Conservation (phyloP, 2,888 invertebrate species). For the Drosophila yooni region DNA sequence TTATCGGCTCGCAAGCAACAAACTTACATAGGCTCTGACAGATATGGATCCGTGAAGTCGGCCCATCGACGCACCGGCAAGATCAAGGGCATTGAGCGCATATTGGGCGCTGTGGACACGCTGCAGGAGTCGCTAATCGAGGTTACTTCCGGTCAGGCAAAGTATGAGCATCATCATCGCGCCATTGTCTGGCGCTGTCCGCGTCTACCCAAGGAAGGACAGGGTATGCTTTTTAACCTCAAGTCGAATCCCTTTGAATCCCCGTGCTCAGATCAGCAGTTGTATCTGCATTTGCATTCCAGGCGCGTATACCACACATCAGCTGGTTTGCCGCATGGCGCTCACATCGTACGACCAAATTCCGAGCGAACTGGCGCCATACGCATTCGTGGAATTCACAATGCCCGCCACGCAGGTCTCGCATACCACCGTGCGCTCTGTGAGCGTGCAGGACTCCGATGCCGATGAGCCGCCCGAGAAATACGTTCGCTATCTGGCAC, state of each 20-base stretch:
- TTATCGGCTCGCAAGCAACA: too few relatives aligned
- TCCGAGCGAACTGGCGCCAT: constrained; percentile 95
- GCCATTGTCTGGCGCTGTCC: constrained; percentile 99
- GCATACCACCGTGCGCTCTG: constrained; percentile 97
- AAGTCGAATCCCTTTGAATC: not conserved
- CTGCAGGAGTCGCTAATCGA: constrained; percentile 96
- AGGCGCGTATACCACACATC: constrained; percentile 99
- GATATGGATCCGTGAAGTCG: constrained; percentile 98
- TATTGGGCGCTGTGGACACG: constrained; percentile 95
- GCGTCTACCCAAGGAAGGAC: constrained; percentile 98
- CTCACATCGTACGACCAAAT: constrained; percentile 98
- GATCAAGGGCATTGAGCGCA: constrained; percentile 96
- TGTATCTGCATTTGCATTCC: constrained; percentile 33
- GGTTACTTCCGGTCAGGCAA: constrained; percentile 98
- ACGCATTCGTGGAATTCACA: constrained; percentile 97
- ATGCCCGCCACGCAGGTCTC: constrained; percentile 99
- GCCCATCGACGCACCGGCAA: constrained; percentile 95
- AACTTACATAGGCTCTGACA: constrained; percentile 60
- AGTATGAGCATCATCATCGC: constrained; percentile 99
- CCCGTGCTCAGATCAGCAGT: not conserved
- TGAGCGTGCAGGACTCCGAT: constrained; percentile 94
- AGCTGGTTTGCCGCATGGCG: constrained; percentile 96
- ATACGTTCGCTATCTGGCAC: constrained; percentile 97
- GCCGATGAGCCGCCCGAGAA: constrained; percentile 97
- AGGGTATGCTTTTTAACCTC: constrained; percentile 88